phyloP scores from a whole-genome alignment of 2,797 vertebrate genomes.

The Margarornis squamiger region DNA sequence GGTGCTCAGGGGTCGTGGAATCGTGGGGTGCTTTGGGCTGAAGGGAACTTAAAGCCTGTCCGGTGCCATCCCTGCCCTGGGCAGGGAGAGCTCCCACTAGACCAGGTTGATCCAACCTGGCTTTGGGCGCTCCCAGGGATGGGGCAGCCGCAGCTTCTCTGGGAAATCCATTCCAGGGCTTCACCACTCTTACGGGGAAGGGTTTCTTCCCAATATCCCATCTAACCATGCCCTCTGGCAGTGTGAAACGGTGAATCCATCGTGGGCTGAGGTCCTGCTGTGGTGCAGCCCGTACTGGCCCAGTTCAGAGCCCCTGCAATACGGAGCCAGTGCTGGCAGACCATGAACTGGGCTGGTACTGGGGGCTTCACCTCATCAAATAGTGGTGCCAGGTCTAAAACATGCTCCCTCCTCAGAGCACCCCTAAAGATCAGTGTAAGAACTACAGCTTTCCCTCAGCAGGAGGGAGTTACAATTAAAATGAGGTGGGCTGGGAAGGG shows the following conservation, averaged over 20 bases:
- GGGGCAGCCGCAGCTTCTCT: background rate
- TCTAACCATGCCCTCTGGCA: background rate
- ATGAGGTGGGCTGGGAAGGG: background rate
- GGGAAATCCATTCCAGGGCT: background rate
- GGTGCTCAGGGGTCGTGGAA: background rate
- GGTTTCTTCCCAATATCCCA: background rate
- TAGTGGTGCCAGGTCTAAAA: background rate
- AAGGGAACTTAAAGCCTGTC: background rate
- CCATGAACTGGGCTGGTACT: fast-evolving
- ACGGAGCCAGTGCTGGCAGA: background rate
- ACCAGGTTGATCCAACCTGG: fast-evolving
- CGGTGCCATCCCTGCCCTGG: background rate
- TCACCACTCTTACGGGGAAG: background rate
- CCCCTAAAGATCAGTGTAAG: background rate
- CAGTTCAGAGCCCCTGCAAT: background rate
- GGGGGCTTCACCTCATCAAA: background rate
- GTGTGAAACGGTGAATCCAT: background rate
- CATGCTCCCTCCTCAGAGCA: background rate
- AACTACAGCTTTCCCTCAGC: background rate
- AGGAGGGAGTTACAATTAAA: background rate
- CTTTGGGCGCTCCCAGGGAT: background rate
- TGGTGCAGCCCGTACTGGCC: fast-evolving
- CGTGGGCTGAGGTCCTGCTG: background rate
- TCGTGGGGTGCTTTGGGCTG: background rate
- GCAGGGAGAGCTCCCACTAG: background rate